phyloP scores from a whole-genome alignment of 64 coral and sea anemone species.

The Catalaphyllia jardinei region DNA sequence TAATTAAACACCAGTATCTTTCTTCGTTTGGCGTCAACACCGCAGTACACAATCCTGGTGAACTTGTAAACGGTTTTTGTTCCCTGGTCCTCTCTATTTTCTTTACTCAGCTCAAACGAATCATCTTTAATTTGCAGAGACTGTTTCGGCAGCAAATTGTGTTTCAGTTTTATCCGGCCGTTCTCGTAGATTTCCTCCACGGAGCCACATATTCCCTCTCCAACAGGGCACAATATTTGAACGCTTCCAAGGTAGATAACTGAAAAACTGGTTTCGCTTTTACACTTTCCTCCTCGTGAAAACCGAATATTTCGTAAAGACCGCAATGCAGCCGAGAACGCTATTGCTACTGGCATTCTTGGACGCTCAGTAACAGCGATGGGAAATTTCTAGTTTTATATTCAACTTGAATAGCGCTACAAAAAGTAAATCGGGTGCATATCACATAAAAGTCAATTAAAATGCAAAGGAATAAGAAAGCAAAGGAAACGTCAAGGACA shows the following conservation, averaged over 20 bases:
- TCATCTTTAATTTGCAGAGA: conserved; percentile 46
- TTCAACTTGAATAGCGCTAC: no score
- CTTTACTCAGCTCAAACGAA: conserved; percentile 18
- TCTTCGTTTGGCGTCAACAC: conserved; percentile 55
- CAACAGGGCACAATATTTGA: conserved; percentile 66
- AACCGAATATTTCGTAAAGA: background rate
- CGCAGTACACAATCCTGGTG: conserved; percentile 65
- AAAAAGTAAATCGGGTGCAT: background rate
- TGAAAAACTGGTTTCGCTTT: background rate
- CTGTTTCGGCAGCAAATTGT: conserved; percentile 34
- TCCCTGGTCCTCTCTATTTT: conserved; percentile 11
- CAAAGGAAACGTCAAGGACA: background rate
- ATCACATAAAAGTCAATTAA: background rate
- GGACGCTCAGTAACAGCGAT: background rate
- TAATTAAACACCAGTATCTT: conserved; percentile 72
- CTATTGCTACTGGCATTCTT: background rate
- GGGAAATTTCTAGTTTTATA: no score
- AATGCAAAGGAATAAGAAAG: background rate
- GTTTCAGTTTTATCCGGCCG: conserved; percentile 12
- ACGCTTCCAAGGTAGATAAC: conserved; percentile 69
- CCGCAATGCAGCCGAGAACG: background rate
- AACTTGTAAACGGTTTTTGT: conserved; percentile 19
- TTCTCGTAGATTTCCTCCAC: conserved; percentile 70
- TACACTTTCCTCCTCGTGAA: background rate
- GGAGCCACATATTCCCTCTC: conserved; percentile 70